These are phyloP conservation scores for Pogona vitticeps DNA, from an alignment of 2,113 vertebrate species.

Conservation along the genomic window DNA sequence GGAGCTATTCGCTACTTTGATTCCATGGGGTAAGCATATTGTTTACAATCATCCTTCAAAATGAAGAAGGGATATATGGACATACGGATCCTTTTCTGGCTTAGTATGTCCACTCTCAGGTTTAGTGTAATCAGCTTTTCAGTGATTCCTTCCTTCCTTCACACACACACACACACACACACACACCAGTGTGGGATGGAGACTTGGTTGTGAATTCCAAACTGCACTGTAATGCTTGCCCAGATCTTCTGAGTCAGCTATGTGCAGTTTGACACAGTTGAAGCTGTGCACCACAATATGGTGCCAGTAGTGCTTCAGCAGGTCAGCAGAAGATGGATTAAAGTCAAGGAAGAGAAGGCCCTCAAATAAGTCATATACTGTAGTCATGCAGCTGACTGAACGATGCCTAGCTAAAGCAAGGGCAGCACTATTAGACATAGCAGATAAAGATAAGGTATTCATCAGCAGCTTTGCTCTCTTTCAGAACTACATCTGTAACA, in stretches of 20 bases:
- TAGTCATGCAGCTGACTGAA: neutral
- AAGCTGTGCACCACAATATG: neutral
- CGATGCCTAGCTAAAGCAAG: neutral
- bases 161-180: no score
- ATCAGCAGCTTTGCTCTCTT: conserved; percentile 3
- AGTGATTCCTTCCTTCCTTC: no score
- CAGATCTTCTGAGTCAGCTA: neutral
- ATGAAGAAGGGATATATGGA: neutral
- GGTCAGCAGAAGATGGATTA: neutral
- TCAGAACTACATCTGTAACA: neutral
- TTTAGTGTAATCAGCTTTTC: neutral
- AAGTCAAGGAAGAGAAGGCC: neutral
- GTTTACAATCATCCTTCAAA: neutral
- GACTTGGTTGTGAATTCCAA: neutral
- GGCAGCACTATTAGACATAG: neutral
- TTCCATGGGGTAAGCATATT: neutral
- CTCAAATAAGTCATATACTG: neutral
- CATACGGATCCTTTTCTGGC: neutral
- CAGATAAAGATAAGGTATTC: neutral
- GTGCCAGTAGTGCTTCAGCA: neutral
- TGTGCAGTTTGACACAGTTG: neutral
- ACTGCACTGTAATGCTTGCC: neutral
- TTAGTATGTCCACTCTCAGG: neutral
- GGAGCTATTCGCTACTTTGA: neutral
- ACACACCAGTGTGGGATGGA: neutral